Evolutionary conservation across 1,140 invertebrate genomes (phyloP), one percentile per base, ranked within the genome.

Genomic region (Hypsibius dujardini): DNA sequence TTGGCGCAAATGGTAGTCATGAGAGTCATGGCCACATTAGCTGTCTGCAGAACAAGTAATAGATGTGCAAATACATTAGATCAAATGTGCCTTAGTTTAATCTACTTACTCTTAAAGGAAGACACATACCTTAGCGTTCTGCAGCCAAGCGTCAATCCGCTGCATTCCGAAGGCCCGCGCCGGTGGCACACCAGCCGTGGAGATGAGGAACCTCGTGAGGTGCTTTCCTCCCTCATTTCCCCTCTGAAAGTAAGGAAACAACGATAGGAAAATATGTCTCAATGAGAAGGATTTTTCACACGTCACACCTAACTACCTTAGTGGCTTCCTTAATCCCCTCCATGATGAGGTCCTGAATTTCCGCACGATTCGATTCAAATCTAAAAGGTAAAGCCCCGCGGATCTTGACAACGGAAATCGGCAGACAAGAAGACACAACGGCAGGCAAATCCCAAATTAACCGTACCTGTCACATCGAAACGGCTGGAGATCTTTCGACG

Each of bases 1-100:
- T 67, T 67, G 7, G 62, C 62, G 62, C 62, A 67, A 3, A 67
- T 42, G 3, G 62, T 67, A 3, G 62, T 42, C 62, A 67, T 14
- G 12, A 67, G 42, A 42, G 7, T 14, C 62, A 67, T 67, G 62
- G 62, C 62, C 42, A 42, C 7, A 67, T 3, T 42, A 42, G 7
- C 42, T 3, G 62, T 67, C 62, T 67, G 45, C 62, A 67, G 42
- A 7, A 56, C 50, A 7, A 56, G 62, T 42, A 67, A 67, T 3
- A 67, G 42, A 14, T 42, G 45, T 12, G 12, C 45, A 14, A 7
- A 7, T 7, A 56, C n/a, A 7, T 7, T 56, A 7, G n/a, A n/a
- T 56, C 50, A 56, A 56, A 7, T n/a, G 50, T 56, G n/a, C 7
- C 7, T 7, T 7, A 56, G 50, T 42, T 67, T 42, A 67, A 67